Evolutionary conservation across 92 coral and sea anemone genomes (phyloP).

Genomic region (Epizoanthus ramosus): DNA sequence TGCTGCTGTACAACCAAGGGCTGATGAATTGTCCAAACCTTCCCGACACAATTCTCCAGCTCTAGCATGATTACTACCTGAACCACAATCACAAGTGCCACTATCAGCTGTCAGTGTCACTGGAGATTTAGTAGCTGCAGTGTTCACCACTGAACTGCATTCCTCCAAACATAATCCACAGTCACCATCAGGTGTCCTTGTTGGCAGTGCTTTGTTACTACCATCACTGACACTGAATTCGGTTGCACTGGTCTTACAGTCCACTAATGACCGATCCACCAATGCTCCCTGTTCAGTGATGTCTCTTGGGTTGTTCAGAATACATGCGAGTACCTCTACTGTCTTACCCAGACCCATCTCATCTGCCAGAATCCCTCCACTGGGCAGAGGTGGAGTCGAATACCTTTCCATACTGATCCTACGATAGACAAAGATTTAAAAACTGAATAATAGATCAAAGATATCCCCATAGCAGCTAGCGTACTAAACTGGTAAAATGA

Average conservation of each 20-base stretch:
- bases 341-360: constrained; percentile 99
- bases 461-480: not conserved
- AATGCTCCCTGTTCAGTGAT: not conserved
- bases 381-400: constrained; percentile 56
- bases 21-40: not conserved
- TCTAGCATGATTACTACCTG: not conserved
- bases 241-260: not conserved
- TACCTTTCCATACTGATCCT: constrained; percentile 71
- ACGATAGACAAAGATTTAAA: not conserved
- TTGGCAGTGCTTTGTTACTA: not conserved
- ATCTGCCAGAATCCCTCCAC: constrained; percentile 97
- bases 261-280: not conserved
- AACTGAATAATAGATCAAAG: not conserved
- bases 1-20: not conserved
- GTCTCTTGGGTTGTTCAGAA: constrained; percentile 63
- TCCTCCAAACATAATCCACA: not conserved
- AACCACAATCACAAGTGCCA: not conserved
- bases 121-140: not conserved
- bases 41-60: not conserved
- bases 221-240: not conserved
- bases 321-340: constrained; percentile 91
- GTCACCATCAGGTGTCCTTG: not conserved
- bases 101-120: not conserved
- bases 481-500: too few species aligned
- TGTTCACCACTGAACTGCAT: not conserved